Evolutionary conservation across 2,888 invertebrate genomes (phyloP).

Genomic region (Torymus tubicola): DNA sequence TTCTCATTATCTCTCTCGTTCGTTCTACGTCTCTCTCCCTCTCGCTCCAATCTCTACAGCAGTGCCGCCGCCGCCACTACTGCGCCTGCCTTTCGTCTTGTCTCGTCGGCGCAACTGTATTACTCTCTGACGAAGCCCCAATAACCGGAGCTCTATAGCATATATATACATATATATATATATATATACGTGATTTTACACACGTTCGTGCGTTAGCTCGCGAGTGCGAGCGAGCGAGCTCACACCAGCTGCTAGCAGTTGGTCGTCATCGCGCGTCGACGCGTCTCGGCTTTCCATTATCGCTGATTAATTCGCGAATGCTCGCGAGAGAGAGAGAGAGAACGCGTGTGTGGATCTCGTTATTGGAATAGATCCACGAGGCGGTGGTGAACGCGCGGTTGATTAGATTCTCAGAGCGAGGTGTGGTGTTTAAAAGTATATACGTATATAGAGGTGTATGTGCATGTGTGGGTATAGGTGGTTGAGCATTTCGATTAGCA

Average conservation of each 20-base stretch:
- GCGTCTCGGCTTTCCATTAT: slow-evolving; percentile 56
- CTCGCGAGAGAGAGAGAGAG: background rate
- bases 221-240: background rate
- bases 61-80: background rate
- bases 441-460: background rate
- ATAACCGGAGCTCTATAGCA: slow-evolving; percentile 16
- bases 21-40: slow-evolving; percentile 34
- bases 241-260: too few relatives aligned
- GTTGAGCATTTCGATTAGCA: background rate
- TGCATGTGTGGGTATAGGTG: background rate
- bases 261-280: slow-evolving; percentile 12
- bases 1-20: slow-evolving; percentile 5
- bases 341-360: slow-evolving; percentile 12
- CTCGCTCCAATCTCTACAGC: slow-evolving; percentile 46
- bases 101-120: slow-evolving; percentile 54
- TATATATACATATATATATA: background rate
- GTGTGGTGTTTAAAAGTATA: background rate
- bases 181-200: background rate
- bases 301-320: slow-evolving; percentile 53
- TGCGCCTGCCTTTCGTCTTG: slow-evolving; percentile 42
- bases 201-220: background rate
- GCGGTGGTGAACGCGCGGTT: background rate
- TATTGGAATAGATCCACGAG: slow-evolving; percentile 45
- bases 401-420: slow-evolving; percentile 43
- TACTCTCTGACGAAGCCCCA: slow-evolving; percentile 57